phyloP scores from a whole-genome alignment of 2,888 invertebrate genomes.

The Cataglyphis altisquamis region DNA sequence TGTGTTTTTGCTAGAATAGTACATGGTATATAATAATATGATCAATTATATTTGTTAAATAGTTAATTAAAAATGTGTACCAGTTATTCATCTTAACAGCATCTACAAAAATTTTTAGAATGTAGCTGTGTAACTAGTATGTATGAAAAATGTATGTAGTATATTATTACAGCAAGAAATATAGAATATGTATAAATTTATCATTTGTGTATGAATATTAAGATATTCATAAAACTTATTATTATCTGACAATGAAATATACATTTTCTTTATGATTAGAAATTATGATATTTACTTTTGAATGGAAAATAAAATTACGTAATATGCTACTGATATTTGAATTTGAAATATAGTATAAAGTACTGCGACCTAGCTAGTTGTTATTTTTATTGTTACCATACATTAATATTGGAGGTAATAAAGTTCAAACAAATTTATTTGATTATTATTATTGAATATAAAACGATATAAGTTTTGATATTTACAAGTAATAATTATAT shows the following conservation, averaged over 20 bases:
- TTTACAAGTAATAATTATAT: conserved; percentile 8
- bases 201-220: not conserved
- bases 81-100: not conserved
- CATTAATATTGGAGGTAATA: conserved; percentile 36
- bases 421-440: conserved; percentile 25
- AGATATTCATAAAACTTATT: conserved; percentile 10
- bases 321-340: not conserved
- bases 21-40: not conserved
- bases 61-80: conserved; percentile 15
- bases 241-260: not conserved
- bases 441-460: conserved; percentile 17
- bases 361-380: conserved; percentile 7
- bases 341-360: conserved; percentile 2
- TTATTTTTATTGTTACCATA: conserved; percentile 31
- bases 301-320: not conserved
- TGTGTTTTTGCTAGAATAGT: conserved; percentile 32
- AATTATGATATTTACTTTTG: conserved; percentile 14
- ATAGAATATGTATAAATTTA: not conserved
- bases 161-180: conserved; percentile 17
- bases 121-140: conserved; percentile 22
- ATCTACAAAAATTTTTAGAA: conserved; percentile 32
- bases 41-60: conserved; percentile 33
- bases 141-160: not conserved
- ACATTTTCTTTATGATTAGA: conserved; percentile 13
- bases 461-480: not conserved